phyloP scores from a whole-genome alignment of 1,140 invertebrate genomes.

The Brachionus rubens region DNA sequence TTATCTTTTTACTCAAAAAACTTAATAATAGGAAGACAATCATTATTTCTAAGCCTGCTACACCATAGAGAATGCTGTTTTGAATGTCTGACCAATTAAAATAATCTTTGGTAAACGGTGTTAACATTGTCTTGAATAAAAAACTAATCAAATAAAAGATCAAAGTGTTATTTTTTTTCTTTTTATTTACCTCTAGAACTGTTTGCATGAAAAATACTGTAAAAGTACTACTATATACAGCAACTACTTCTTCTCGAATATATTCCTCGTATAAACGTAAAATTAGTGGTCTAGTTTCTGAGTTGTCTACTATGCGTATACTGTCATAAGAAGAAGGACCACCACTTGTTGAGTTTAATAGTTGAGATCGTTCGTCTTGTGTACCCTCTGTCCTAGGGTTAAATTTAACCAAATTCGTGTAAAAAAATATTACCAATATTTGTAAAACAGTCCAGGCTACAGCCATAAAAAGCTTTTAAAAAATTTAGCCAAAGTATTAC shows the following conservation, averaged over 20 bases:
- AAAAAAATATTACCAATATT: constrained; percentile 40
- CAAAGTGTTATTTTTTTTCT: background rate
- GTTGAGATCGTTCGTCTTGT: constrained; percentile 30
- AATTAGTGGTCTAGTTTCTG: constrained; percentile 25
- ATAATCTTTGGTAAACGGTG: constrained; percentile 36
- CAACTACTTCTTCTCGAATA: constrained; percentile 49
- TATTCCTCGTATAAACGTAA: constrained; percentile 46
- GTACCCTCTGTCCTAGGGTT: background rate
- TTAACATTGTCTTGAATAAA: constrained; percentile 47
- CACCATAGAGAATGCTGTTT: constrained; percentile 14
- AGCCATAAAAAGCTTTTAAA: constrained; percentile 48
- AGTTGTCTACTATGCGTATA: constrained; percentile 1
- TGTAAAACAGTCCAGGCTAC: constrained; percentile 6
- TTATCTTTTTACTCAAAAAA: constrained; percentile 18
- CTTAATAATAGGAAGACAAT: background rate
- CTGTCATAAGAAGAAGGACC: background rate
- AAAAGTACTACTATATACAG: constrained; percentile 48
- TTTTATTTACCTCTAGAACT: constrained; percentile 45
- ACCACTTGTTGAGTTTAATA: background rate
- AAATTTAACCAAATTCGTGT: constrained; percentile 47
- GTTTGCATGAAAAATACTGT: constrained; percentile 50
- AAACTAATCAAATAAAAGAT: background rate
- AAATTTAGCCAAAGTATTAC: no score
- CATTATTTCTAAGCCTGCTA: constrained; percentile 39
- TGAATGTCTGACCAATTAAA: constrained; percentile 38